Conservation (phyloP, 2,888 invertebrate species). For the Iphiclides podalirius region DNA sequence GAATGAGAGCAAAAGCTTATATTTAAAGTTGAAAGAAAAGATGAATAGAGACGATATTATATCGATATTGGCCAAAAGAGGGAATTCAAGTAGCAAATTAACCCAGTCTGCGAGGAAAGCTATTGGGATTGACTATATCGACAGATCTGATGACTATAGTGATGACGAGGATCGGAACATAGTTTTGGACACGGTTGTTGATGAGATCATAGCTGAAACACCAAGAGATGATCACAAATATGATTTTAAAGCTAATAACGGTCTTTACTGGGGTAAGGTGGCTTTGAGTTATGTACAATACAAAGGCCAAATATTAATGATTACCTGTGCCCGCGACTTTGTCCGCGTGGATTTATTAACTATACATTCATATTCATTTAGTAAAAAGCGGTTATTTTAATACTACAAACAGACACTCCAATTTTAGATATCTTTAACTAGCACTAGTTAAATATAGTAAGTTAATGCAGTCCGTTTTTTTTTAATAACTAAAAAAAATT, state of each 20-base stretch:
- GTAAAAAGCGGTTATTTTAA: no score
- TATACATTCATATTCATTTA: no score
- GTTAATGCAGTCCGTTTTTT: no score
- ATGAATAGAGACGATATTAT: conserved; percentile 65
- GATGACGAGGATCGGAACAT: conserved; percentile 10
- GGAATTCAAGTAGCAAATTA: conserved; percentile 30
- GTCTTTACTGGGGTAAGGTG: conserved; percentile 59
- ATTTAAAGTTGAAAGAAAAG: conserved; percentile 58
- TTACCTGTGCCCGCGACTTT: no score
- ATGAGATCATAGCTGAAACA: conserved; percentile 52
- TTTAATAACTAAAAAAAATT: no score
- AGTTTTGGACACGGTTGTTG: conserved; percentile 44
- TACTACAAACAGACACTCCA: no score
- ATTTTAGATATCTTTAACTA: no score
- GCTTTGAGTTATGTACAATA: no score
- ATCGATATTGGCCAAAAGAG: conserved; percentile 43
- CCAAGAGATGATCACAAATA: conserved; percentile 52
- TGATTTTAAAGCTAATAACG: conserved; percentile 38
- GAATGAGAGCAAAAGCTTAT: conserved; percentile 50
- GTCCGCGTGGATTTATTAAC: no score
- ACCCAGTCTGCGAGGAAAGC: conserved; percentile 49
- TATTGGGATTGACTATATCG: conserved; percentile 35
- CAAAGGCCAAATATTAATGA: no score
- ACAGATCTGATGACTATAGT: conserved; percentile 32
- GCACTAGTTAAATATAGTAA: no score